phyloP scores from a whole-genome alignment of 1,140 invertebrate genomes.

The Euborellia annulipes region DNA sequence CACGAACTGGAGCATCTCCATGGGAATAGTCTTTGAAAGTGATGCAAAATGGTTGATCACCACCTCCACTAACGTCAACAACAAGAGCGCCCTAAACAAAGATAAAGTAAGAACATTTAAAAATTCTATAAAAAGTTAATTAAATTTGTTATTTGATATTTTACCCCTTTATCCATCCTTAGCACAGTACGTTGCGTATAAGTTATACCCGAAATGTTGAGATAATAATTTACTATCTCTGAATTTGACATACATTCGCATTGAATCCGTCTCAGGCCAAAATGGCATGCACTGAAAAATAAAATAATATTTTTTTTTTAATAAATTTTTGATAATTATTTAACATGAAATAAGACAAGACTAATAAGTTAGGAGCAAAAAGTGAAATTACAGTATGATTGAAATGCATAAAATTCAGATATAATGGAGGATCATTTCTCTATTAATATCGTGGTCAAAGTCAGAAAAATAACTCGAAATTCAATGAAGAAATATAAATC shows the following conservation, averaged over 20 bases:
- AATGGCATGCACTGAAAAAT: conserved; percentile 44
- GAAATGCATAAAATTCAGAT: no score
- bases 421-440: no score
- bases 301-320: conserved; percentile 2
- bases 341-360: no score
- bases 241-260: conserved; percentile 65
- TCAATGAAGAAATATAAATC: no score
- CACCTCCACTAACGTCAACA: conserved; percentile 55
- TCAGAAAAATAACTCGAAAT: no score
- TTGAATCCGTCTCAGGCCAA: conserved; percentile 65
- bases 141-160: conserved; percentile 13
- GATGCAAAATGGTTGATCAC: conserved; percentile 50
- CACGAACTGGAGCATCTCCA: conserved; percentile 59
- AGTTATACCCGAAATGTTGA: conserved; percentile 58
- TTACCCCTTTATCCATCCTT: conserved; percentile 68
- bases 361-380: no score
- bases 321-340: no score
- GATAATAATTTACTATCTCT: conserved; percentile 58
- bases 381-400: no score
- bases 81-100: conserved; percentile 47
- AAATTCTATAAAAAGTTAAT: no score
- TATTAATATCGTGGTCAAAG: no score
- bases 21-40: conserved; percentile 47
- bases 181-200: conserved; percentile 52
- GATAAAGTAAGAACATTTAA: background rate